A percentile compares a stretch with the other conserved stretches of the same genome.
Evolutionary conservation across 2,888 invertebrate genomes (phyloP).

Genomic region (Chironomus tentans): DNA sequence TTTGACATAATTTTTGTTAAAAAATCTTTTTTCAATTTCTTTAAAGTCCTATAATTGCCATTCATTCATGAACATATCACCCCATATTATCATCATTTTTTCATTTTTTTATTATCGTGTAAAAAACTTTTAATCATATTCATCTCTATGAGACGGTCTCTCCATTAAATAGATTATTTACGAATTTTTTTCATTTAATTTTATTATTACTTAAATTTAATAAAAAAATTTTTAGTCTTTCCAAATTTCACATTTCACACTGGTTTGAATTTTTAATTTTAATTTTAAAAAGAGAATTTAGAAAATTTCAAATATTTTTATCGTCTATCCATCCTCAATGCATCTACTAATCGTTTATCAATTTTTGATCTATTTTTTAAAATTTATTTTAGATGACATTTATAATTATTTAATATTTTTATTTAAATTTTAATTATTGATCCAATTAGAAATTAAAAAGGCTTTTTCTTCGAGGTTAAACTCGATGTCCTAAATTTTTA

Average conservation of each 20-base stretch:
- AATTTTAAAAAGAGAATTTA: too few relatives aligned
- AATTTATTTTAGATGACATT: background rate
- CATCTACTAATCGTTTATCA: background rate
- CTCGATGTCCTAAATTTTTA: background rate
- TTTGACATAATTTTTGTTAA: background rate
- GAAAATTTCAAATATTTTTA: background rate
- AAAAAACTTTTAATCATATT: background rate
- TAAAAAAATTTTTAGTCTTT: constrained; percentile 16
- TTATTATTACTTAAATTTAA: too few relatives aligned
- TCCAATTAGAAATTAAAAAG: constrained; percentile 21
- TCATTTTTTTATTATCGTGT: background rate
- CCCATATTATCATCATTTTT: background rate
- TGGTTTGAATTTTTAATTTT: background rate
- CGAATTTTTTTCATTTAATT: too few relatives aligned
- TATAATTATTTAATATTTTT: background rate
- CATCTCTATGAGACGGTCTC: too few relatives aligned
- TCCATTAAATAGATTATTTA: too few relatives aligned
- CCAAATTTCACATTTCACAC: constrained; percentile 25
- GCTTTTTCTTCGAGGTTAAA: background rate
- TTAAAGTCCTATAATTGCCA: constrained; percentile 7
- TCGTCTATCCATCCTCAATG: background rate
- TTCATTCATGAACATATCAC: constrained; percentile 8
- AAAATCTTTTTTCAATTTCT: background rate
- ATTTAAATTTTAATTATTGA: background rate
- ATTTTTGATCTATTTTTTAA: background rate